These are phyloP conservation scores for Sycobia sp. DNA, from an alignment of 1,140 invertebrate genomes.

Conservation along the genomic window DNA sequence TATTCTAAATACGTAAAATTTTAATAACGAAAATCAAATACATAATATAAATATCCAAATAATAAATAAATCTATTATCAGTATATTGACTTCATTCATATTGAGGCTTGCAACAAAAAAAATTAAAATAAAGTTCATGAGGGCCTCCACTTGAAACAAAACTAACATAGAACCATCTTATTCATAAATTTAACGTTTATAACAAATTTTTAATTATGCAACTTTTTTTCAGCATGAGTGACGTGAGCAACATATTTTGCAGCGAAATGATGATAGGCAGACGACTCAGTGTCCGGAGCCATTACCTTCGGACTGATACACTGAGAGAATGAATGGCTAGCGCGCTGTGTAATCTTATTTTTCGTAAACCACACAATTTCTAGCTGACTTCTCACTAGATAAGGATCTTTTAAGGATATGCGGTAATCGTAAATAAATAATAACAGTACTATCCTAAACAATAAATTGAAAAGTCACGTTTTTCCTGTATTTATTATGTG, in stretches of 20 bases:
- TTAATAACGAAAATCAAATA: too few relatives aligned
- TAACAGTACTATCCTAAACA: constrained; percentile 44
- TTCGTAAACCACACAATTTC: constrained; percentile 53
- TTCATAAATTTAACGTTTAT: too few relatives aligned
- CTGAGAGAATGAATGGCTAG: constrained; percentile 32
- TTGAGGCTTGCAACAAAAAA: not conserved
- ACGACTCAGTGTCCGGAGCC: constrained; percentile 12
- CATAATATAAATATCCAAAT: too few relatives aligned
- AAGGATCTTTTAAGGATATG: constrained; percentile 46
- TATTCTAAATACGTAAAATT: too few relatives aligned
- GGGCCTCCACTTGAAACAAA: too few relatives aligned
- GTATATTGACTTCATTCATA: too few relatives aligned
- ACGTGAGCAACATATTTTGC: constrained; percentile 13
- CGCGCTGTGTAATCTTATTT: constrained; percentile 54
- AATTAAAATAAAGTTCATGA: not conserved
- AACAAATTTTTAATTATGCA: not conserved
- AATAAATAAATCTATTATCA: too few relatives aligned
- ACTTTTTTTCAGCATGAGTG: constrained; percentile 21
- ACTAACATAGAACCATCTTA: too few relatives aligned
- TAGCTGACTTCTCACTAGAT: constrained; percentile 58
- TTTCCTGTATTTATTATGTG: constrained; percentile 56
- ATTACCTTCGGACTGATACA: constrained; percentile 9
- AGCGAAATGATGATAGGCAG: constrained; percentile 16
- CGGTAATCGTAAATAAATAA: constrained; percentile 43
- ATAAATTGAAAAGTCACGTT: constrained; percentile 47